Base-by-base conservation (phyloP, 2,797 vertebrate genomes). In the Sebastes nivosus region DNA sequence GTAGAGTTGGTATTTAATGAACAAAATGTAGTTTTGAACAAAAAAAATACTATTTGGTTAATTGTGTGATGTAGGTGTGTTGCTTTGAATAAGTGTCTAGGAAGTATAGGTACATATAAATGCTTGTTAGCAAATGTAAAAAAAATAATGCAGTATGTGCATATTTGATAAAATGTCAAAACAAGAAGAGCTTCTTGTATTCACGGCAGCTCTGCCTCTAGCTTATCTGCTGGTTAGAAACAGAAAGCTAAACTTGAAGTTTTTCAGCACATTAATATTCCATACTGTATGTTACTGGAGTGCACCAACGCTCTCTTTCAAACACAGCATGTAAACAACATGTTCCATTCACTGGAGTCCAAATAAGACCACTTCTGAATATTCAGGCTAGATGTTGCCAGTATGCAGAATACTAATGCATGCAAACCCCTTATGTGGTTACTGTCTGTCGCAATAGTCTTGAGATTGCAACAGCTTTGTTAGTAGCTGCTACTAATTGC, bases 241-340 rank as follows among this genome's bases (percentile, higher is more conserved):
- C 8, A 70, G 58, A 87, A 29, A 54, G 36, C 5, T 64, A 42
- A 70, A 55, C 38, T n/a, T n/a, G 54, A 66, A 68, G 42, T 76
- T 67, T 67, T 64, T 38, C 34, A 16, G 25, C 25, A 34, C 75
- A 87, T 90, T 85, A 74, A 82, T 88, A 87, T 89, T 85, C 87
- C 42, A 78, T 72, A 78, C 61, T 77, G 54, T 78, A 60, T 55
- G n/a, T 67, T 63, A 59, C 46, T 79, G 61, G 54, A 55, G 34
- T 84, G 79, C 57, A 75, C 24, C 57, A 54, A 57, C 30, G 13
- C 69, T 61, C 55, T 64, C 75, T 86, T 86, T 89, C 81, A 90
- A 85, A 76, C 55, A 71, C 4, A 66, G 64, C 85, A 90, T 90
- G 87, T 85, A 86, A 89, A 88, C 87, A 88, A 82, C 84, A 87